Percentiles rank a stretch among this genome's conserved stretches.
Conservation (phyloP, 2,113 vertebrate species). For the Noctilio leporinus region DNA sequence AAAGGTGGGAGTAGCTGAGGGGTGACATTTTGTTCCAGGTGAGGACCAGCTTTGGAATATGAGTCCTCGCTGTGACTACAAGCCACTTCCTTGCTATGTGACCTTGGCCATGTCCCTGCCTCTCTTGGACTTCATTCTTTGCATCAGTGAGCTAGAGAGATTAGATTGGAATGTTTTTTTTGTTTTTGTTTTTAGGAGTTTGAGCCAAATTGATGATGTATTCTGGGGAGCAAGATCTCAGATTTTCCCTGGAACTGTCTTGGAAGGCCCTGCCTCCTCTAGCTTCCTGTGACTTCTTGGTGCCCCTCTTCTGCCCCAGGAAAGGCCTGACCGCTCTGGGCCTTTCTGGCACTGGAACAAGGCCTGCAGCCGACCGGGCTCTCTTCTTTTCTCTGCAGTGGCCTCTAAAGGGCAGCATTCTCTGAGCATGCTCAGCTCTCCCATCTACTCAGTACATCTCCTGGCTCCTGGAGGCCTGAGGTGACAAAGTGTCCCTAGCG, state of each 20-base stretch:
- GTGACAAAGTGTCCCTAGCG: neutral
- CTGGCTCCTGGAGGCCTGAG: neutral
- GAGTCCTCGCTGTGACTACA: neutral
- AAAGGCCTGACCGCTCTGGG: neutral
- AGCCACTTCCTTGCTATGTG: neutral
- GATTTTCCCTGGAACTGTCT: neutral
- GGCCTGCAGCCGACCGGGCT: neutral
- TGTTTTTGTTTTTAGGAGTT: neutral
- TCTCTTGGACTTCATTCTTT: neutral
- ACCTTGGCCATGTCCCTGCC: neutral
- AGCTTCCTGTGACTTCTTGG: neutral
- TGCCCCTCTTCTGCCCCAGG: neutral
- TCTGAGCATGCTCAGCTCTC: slow-evolving; percentile 71
- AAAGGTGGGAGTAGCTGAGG: neutral
- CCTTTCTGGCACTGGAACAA: neutral
- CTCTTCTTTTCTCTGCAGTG: slow-evolving; percentile 72
- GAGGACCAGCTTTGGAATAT: neutral
- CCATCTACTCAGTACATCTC: neutral
- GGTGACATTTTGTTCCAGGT: neutral
- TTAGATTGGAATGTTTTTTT: neutral
- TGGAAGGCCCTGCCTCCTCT: neutral
- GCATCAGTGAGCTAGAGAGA: neutral
- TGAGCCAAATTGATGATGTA: neutral
- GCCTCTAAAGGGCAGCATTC: slow-evolving; percentile 76
- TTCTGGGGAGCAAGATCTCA: neutral